Percentiles rank a stretch among this genome's conserved stretches.
Evolutionary conservation across 1,140 invertebrate species (phyloP).

Genomic region (Heliconius himera): DNA sequence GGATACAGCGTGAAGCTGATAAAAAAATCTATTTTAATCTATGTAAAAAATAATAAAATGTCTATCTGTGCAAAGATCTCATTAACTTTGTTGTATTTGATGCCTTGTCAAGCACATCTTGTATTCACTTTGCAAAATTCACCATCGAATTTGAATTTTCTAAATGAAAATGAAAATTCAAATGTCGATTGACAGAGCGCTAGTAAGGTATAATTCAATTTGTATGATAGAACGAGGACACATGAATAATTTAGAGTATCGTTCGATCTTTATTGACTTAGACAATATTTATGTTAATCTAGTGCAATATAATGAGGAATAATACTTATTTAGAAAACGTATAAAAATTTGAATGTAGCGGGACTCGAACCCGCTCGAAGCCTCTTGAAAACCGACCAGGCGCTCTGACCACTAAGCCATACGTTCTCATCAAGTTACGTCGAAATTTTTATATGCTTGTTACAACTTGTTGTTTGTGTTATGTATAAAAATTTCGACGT

Average conservation of each 20-base stretch:
- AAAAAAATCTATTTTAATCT: too few species aligned
- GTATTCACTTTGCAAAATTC: background rate
- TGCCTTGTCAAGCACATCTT: background rate
- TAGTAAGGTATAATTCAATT: slow-evolving; percentile 9
- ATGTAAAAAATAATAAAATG: background rate
- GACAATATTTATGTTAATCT: background rate
- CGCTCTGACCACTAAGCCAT: too few species aligned
- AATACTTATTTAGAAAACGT: too few species aligned
- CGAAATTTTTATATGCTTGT: too few species aligned
- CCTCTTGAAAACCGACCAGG: too few species aligned
- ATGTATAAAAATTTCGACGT: too few species aligned
- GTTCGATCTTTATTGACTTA: background rate
- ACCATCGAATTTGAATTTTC: background rate
- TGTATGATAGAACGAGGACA: background rate
- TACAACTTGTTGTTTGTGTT: too few species aligned
- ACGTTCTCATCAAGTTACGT: too few species aligned
- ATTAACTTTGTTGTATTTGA: background rate
- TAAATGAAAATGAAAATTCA: slow-evolving; percentile 10
- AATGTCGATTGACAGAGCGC: background rate
- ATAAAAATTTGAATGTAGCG: too few species aligned
- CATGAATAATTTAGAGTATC: background rate
- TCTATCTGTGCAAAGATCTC: background rate
- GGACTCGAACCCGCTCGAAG: too few species aligned
- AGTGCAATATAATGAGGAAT: background rate
- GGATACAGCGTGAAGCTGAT: too few species aligned